These are phyloP conservation scores for Ditula angustiorana DNA, from an alignment of 2,888 invertebrate genomes.

Conservation along the genomic window DNA sequence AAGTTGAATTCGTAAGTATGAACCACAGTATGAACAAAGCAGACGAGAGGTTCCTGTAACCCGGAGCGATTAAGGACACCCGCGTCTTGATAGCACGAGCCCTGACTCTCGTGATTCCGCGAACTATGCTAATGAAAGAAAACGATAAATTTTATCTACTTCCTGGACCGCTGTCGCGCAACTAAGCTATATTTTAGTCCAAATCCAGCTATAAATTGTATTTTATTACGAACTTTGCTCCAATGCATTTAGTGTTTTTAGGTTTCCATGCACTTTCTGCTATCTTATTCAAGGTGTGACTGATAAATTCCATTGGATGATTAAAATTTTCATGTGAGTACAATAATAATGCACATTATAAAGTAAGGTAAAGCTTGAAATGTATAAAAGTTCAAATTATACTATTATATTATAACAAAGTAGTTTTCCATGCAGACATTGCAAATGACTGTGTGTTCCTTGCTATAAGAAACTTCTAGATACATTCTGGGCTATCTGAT, in stretches of 20 bases:
- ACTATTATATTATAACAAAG: too few species aligned
- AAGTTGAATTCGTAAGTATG: too few species aligned
- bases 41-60: constrained; percentile 1
- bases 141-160: constrained; percentile 17
- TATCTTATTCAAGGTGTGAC: too few species aligned
- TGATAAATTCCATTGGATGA: too few species aligned
- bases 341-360: too few species aligned
- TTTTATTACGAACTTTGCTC: background rate
- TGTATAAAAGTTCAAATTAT: too few species aligned
- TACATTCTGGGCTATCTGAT: constrained; percentile 48
- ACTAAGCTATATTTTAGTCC: constrained; percentile 20
- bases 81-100: background rate
- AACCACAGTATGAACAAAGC: background rate
- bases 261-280: too few species aligned
- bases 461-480: constrained; percentile 56
- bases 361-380: too few species aligned
- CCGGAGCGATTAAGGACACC: constrained; percentile 7
- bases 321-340: too few species aligned
- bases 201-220: constrained; percentile 19
- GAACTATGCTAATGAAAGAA: constrained; percentile 27
- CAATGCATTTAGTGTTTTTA: too few species aligned
- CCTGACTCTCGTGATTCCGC: constrained; percentile 12
- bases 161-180: constrained; percentile 21
- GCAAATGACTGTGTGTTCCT: constrained; percentile 58
- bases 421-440: constrained; percentile 1